Base-by-base conservation (phyloP, 2,797 vertebrate genomes). In the Enteromius afrohamiltoni region DNA sequence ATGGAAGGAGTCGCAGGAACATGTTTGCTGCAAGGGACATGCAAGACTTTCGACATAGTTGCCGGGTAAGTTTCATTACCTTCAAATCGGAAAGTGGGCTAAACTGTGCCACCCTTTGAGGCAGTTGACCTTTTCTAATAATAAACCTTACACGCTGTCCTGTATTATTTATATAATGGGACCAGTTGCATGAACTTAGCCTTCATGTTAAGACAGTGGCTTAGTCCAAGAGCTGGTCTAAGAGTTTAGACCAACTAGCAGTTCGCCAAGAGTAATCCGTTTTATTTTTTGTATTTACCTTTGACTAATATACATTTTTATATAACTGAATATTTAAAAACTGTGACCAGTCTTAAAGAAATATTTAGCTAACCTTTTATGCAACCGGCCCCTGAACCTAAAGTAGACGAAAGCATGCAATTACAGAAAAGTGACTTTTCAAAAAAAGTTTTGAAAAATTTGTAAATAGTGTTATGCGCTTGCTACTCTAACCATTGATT, bases 11-110 rank as follows among this genome's bases (percentile, higher is more conserved):
- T 8, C 1, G 5, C 17, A 94, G 93, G 80, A 97, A 96, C 92
- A 88, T 88, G 91, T 51, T 3, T 14, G 96, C 97, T 0, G 90
- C 95, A 1, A 92, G 0, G 85, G 97, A 98, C 91, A 95, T 97
- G 93, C 91, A 93, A 73, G 93, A 93, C 80, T 98, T 96, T 93
- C 93, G 97, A 47, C 94, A 80, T 0, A 71, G 9, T 62, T 96
- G 96, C 87, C 95, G 93, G 83, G 97, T 98, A 93, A n/a, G 94
- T 90, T 3, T 37, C 5, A 78, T 21, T 53, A 49, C 4, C 40
- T 62, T 47, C 47, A 45, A 51, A 49, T 10, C 21, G 51, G 2
- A 42, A 10, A 5, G 19, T 37, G 31, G 29, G 19, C 0, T 55
- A 53, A 53, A 13, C 21, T 75, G 6, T 16, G 31, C 3, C 29